Percentiles rank a stretch among this genome's conserved stretches.
Conservation (phyloP, 1,140 invertebrate genomes). For the Ganaspis sp. region DNA sequence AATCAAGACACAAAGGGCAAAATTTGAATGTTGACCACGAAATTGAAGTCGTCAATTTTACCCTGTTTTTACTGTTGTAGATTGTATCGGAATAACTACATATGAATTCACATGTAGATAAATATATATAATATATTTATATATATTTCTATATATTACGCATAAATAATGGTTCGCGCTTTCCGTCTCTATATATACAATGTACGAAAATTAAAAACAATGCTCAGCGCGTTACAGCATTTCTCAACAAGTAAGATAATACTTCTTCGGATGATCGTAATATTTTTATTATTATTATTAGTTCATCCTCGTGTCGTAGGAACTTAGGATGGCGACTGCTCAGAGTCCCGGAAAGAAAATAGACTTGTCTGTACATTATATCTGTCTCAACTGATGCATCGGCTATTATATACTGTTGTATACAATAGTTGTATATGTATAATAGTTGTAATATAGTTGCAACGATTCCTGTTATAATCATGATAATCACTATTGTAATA, state of each 20-base stretch:
- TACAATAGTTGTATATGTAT: slow-evolving; percentile 45
- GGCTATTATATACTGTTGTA: slow-evolving; percentile 40
- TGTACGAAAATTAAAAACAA: slow-evolving; percentile 72
- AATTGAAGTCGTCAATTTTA: slow-evolving; percentile 45
- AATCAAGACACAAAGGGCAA: slow-evolving; percentile 19
- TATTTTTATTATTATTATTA: slow-evolving; percentile 58
- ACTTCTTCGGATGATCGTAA: slow-evolving; percentile 46
- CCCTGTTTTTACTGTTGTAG: slow-evolving; percentile 55
- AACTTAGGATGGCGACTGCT: slow-evolving; percentile 71
- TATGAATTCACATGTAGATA: slow-evolving; percentile 70
- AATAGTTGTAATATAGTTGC: slow-evolving; percentile 46
- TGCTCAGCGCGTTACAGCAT: slow-evolving; percentile 52
- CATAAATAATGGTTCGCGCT: slow-evolving; percentile 72
- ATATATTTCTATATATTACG: slow-evolving; percentile 59
- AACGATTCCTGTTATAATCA: slow-evolving; percentile 40
- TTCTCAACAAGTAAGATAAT: slow-evolving; percentile 60
- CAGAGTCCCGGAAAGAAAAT: slow-evolving; percentile 61
- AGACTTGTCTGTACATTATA: slow-evolving; percentile 54
- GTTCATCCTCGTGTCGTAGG: slow-evolving; percentile 70
- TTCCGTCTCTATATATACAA: slow-evolving; percentile 70
- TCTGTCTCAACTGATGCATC: slow-evolving; percentile 32
- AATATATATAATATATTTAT: slow-evolving; percentile 65
- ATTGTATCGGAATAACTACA: slow-evolving; percentile 71
- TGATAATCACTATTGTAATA: slow-evolving; percentile 49
- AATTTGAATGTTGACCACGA: slow-evolving; percentile 38